A percentile compares a stretch with the other conserved stretches of the same genome.
Conservation (phyloP, 2,888 invertebrate species). For the Cyaniris semiargus region DNA sequence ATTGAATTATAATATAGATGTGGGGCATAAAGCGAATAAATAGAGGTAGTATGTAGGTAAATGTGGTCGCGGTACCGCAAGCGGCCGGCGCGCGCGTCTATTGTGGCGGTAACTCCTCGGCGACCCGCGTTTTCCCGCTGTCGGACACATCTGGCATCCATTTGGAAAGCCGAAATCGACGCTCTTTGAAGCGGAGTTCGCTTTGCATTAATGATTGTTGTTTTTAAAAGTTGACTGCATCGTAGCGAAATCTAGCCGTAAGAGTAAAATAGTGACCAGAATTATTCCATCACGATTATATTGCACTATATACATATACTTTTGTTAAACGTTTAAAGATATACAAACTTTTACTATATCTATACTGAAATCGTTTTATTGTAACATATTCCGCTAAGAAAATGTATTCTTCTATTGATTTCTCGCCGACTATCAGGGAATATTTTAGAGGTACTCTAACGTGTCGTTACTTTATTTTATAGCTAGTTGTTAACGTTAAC, state of each 20-base stretch:
- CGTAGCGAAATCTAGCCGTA: slow-evolving; percentile 45
- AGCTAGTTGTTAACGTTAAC: slow-evolving; percentile 40
- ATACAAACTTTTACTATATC: slow-evolving; percentile 48
- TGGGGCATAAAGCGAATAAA: slow-evolving; percentile 13
- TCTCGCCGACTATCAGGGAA: slow-evolving; percentile 41
- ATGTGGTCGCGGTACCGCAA: slow-evolving; percentile 18
- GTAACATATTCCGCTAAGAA: slow-evolving; percentile 45
- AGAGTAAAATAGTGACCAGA: slow-evolving; percentile 43
- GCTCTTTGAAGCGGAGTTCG: slow-evolving; percentile 42
- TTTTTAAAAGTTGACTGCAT: slow-evolving; percentile 44
- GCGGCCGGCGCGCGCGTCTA: background rate
- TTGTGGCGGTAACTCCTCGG: background rate
- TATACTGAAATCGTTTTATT: slow-evolving; percentile 47
- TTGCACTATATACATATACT: slow-evolving; percentile 47
- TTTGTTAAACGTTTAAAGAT: slow-evolving; percentile 49
- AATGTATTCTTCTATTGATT: slow-evolving; percentile 47
- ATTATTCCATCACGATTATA: slow-evolving; percentile 46
- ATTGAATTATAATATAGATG: background rate
- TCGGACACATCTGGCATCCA: background rate
- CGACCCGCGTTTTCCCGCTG: background rate
- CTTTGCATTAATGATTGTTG: slow-evolving; percentile 36
- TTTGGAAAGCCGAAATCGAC: slow-evolving; percentile 9
- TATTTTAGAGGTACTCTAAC: slow-evolving; percentile 43
- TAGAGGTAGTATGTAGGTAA: slow-evolving; percentile 9
- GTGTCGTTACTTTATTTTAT: slow-evolving; percentile 44